Percentiles rank a stretch among this genome's conserved stretches.
phyloP scores from a whole-genome alignment of 2,797 vertebrate genomes.

The Crenichthys baileyi region DNA sequence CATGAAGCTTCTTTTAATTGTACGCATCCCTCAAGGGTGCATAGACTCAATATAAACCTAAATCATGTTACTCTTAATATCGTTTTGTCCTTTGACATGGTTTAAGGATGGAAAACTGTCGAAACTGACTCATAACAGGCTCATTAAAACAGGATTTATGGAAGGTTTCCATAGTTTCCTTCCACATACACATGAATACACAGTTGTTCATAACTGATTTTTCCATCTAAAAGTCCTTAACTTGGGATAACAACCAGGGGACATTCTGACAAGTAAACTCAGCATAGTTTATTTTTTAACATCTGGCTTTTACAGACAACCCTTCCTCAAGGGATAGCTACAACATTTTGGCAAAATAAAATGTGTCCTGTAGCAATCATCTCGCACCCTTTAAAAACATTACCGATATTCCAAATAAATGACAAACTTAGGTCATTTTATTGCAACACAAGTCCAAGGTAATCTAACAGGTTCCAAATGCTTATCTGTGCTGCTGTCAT shows the following conservation, averaged over 20 bases:
- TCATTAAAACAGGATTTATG: neutral
- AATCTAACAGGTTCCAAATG: neutral
- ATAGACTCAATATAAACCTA: conserved; percentile 42
- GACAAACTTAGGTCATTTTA: neutral
- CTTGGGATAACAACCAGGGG: neutral
- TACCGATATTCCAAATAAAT: neutral
- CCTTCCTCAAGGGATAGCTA: neutral
- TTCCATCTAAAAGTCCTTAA: too few relatives aligned
- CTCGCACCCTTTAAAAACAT: neutral
- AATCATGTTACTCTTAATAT: conserved; percentile 42
- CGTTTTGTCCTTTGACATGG: conserved; percentile 33
- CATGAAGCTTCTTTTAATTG: conserved; percentile 75
- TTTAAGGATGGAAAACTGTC: conserved; percentile 2
- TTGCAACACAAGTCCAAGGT: neutral
- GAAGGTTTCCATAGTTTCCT: neutral
- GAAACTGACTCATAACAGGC: neutral
- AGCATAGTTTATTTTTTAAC: neutral
- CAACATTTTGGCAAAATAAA: neutral
- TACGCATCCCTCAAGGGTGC: conserved; percentile 37
- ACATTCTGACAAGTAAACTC: neutral
- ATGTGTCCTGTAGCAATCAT: neutral
- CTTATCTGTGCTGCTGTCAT: neutral
- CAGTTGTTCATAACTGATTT: too few relatives aligned
- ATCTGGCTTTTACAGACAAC: neutral
- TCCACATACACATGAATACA: neutral